These are phyloP conservation scores for Empis stercorea DNA, from an alignment of 2,888 invertebrate species.

Conservation along the genomic window DNA sequence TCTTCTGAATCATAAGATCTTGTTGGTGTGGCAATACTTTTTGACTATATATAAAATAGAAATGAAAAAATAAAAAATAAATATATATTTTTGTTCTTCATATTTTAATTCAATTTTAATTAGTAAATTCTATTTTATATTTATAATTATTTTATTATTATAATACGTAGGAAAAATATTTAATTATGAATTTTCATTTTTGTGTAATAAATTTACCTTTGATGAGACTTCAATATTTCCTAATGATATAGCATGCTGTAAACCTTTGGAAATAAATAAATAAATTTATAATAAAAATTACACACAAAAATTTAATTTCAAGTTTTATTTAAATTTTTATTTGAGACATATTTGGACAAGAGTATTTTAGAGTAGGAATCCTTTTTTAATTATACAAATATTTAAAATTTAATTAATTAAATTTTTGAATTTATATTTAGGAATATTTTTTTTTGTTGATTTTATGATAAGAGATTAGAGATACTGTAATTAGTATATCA, in stretches of 20 bases:
- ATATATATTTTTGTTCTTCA: not conserved
- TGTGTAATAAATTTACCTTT: constrained; percentile 28
- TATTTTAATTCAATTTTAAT: not conserved
- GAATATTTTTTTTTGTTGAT: too few relatives aligned
- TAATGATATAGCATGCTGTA: constrained; percentile 37
- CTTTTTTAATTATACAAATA: too few relatives aligned
- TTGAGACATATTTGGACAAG: too few relatives aligned
- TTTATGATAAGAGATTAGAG: too few relatives aligned
- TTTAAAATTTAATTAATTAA: too few relatives aligned
- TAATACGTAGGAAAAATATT: too few relatives aligned
- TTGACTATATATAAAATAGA: constrained; percentile 39
- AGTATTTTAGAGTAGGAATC: too few relatives aligned
- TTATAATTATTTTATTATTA: too few relatives aligned
- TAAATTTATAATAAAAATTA: not conserved
- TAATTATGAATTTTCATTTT: not conserved
- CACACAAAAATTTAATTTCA: too few relatives aligned
- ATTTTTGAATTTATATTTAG: too few relatives aligned
- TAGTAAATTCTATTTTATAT: constrained; percentile 1
- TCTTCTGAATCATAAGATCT: constrained; percentile 71
- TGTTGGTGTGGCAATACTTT: constrained; percentile 50
- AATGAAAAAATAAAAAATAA: not conserved
- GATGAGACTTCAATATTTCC: constrained; percentile 34
- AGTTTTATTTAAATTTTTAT: too few relatives aligned
- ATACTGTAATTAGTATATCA: too few relatives aligned
- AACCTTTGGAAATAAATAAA: constrained; percentile 24